These are phyloP conservation scores for Tetrao urogallus DNA, from an alignment of 2,113 vertebrate genomes.

Conservation along the genomic window DNA sequence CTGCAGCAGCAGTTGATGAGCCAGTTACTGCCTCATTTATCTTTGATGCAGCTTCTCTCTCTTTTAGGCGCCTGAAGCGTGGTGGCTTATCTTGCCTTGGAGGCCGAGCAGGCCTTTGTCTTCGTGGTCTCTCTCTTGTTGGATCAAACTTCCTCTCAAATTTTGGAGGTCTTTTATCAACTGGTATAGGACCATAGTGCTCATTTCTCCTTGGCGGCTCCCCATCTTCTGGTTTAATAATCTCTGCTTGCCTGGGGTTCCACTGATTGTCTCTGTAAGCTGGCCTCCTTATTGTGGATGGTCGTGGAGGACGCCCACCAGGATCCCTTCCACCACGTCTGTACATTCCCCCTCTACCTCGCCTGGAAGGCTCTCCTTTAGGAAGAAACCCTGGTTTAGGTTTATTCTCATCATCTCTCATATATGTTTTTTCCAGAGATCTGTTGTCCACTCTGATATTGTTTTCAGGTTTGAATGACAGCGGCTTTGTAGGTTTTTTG, in stretches of 20 bases:
- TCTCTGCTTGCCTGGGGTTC: slow-evolving; percentile 91
- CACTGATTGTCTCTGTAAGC: slow-evolving; percentile 89
- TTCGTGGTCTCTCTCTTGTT: slow-evolving; percentile 89
- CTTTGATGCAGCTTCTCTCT: slow-evolving; percentile 88
- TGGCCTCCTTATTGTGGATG: slow-evolving; percentile 85
- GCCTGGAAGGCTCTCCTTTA: slow-evolving; percentile 92
- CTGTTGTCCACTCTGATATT: slow-evolving; percentile 74
- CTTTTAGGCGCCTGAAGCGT: slow-evolving; percentile 93
- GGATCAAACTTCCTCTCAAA: slow-evolving; percentile 91
- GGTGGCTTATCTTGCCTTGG: slow-evolving; percentile 97
- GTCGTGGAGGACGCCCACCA: slow-evolving; percentile 83
- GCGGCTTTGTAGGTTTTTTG: slow-evolving; percentile 76
- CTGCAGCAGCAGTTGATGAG: slow-evolving; percentile 52
- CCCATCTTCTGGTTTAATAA: slow-evolving; percentile 77
- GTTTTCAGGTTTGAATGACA: slow-evolving; percentile 79
- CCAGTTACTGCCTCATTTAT: slow-evolving; percentile 66
- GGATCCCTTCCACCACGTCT: slow-evolving; percentile 88
- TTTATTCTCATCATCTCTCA: slow-evolving; percentile 86
- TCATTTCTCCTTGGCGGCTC: slow-evolving; percentile 80
- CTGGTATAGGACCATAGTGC: slow-evolving; percentile 71
- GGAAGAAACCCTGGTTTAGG: slow-evolving; percentile 94
- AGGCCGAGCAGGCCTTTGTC: slow-evolving; percentile 92
- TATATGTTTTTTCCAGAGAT: slow-evolving; percentile 73
- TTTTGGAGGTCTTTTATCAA: slow-evolving; percentile 86
- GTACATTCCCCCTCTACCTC: slow-evolving; percentile 92